Conservation (phyloP, 2,113 vertebrate genomes). For the Nibea coibor region DNA sequence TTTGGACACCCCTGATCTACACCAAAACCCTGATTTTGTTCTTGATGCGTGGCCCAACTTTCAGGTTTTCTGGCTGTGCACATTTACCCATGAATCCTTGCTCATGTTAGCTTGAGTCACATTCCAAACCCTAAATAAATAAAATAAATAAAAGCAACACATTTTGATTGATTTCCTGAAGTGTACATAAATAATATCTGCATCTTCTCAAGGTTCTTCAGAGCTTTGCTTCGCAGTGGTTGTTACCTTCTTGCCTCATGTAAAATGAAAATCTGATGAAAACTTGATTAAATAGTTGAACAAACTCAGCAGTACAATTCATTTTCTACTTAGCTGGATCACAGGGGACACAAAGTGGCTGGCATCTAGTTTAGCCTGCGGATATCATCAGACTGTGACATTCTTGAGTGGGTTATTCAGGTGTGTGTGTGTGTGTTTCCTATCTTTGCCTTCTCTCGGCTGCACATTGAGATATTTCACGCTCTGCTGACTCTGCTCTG, state of each 20-base stretch:
- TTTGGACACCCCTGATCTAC: too few relatives aligned
- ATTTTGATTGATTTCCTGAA: too few relatives aligned
- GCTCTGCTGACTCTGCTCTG: background rate
- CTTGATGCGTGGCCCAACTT: too few relatives aligned
- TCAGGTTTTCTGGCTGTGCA: too few relatives aligned
- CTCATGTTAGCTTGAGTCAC: too few relatives aligned
- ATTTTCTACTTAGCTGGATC: conserved; percentile 15
- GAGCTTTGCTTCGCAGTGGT: background rate
- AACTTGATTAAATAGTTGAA: background rate
- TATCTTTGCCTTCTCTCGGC: conserved; percentile 2
- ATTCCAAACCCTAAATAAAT: too few relatives aligned
- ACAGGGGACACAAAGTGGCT: background rate
- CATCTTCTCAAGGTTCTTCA: background rate
- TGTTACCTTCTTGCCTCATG: background rate
- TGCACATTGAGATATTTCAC: conserved; percentile 15
- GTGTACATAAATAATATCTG: background rate
- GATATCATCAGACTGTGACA: conserved; percentile 51
- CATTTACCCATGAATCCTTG: too few relatives aligned
- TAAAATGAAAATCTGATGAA: conserved; percentile 15
- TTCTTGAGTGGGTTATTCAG: conserved; percentile 24
- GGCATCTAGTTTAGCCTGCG: background rate
- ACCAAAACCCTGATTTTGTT: too few relatives aligned
- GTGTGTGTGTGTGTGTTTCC: conserved; percentile 26
- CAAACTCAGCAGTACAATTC: background rate
- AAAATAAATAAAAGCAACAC: too few relatives aligned